A percentile compares a stretch with the other conserved stretches of the same genome.
phyloP scores from a whole-genome alignment of 2,113 vertebrate genomes.

The Gulo gulo region DNA sequence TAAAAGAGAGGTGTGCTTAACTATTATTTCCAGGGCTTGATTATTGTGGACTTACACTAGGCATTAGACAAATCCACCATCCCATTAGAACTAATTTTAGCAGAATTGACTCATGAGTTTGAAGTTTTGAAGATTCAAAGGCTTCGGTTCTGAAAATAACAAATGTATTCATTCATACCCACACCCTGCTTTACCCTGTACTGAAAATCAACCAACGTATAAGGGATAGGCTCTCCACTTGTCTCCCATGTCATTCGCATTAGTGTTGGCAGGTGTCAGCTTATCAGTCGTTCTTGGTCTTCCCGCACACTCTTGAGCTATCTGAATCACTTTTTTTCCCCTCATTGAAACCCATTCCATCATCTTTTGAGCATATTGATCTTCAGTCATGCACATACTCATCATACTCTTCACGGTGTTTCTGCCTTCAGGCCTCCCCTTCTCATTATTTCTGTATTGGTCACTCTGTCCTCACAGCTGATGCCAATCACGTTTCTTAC shows the following conservation, averaged over 20 bases:
- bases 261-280: not conserved
- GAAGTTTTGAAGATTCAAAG: not conserved
- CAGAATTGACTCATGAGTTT: not conserved
- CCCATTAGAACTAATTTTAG: not conserved
- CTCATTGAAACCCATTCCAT: slow-evolving; percentile 65
- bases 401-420: slow-evolving; percentile 56
- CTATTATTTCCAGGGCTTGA: not conserved
- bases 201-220: not conserved
- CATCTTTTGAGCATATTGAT: slow-evolving; percentile 69
- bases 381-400: slow-evolving; percentile 69
- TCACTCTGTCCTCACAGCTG: slow-evolving; percentile 66
- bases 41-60: not conserved
- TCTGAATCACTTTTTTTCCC: slow-evolving; percentile 35
- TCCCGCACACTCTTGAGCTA: not conserved
- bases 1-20: not conserved
- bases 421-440: slow-evolving; percentile 72
- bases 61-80: not conserved
- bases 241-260: not conserved
- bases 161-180: not conserved
- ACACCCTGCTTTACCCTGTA: not conserved
- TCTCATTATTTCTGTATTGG: slow-evolving; percentile 74
- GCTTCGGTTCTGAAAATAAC: not conserved
- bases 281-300: not conserved
- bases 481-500: slow-evolving; percentile 69
- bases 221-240: not conserved